Evolutionary conservation across 2,797 vertebrate species (phyloP).

Genomic region (Gorsachius magnificus): DNA sequence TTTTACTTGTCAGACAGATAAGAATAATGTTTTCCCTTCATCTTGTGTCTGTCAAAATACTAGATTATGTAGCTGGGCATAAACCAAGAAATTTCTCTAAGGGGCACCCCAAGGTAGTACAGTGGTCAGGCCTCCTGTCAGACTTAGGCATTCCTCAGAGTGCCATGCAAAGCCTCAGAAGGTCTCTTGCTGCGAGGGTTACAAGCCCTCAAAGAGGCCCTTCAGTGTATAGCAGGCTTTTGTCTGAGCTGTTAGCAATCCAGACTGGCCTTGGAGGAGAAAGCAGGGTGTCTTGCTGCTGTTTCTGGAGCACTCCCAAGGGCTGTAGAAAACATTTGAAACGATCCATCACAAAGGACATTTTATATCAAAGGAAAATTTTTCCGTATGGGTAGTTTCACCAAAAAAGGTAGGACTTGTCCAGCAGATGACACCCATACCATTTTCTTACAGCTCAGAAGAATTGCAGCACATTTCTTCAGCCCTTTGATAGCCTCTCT

Average conservation of each 20-base stretch:
- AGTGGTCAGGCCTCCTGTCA: not conserved
- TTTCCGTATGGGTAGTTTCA: not conserved
- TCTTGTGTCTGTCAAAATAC: not conserved
- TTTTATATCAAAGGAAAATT: not conserved
- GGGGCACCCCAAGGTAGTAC: not conserved
- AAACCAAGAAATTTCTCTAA: not conserved
- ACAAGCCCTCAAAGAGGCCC: not conserved
- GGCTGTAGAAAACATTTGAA: not conserved
- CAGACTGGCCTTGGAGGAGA: not conserved
- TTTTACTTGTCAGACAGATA: not conserved
- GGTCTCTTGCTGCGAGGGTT: not conserved
- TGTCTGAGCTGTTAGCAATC: not conserved
- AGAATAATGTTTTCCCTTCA: not conserved
- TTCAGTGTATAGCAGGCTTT: not conserved
- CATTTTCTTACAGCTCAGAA: not conserved
- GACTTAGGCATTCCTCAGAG: rapidly evolving
- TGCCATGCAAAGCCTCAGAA: not conserved
- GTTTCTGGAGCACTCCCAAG: not conserved
- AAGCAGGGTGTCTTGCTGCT: not conserved
- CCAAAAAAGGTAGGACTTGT: not conserved
- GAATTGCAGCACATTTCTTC: not conserved
- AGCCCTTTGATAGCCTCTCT: not conserved
- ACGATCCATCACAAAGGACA: not conserved
- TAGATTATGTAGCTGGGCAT: not conserved
- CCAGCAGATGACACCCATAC: not conserved